Evolutionary conservation across 2,113 vertebrate species (phyloP).

Genomic region (Vimba vimba): DNA sequence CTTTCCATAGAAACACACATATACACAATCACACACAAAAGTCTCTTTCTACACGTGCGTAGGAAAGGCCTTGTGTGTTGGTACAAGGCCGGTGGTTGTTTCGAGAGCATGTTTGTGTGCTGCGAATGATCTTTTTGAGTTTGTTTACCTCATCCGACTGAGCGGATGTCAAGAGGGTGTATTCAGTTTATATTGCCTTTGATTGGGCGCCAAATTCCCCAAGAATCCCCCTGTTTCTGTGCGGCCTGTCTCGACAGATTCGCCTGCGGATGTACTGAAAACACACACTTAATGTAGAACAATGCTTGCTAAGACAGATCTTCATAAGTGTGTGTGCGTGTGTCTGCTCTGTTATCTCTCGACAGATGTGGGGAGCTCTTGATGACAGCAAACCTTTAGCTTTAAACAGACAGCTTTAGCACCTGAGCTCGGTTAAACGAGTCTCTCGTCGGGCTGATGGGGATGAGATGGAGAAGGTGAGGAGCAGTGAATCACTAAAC

Average conservation of each 20-base stretch:
- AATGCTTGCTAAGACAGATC: constrained; percentile 28
- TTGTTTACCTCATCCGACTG: constrained; percentile 51
- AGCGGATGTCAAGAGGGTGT: constrained; percentile 50
- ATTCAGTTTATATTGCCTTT: constrained; percentile 53
- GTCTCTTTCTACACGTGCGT: neutral
- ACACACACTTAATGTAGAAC: constrained; percentile 47
- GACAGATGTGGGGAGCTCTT: constrained; percentile 22
- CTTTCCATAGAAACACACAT: constrained; percentile 49
- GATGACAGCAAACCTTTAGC: constrained; percentile 23
- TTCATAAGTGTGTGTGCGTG: neutral
- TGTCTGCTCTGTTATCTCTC: constrained; percentile 12
- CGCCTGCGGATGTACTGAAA: constrained; percentile 38
- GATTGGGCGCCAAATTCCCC: constrained; percentile 53
- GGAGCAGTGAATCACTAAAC: constrained; percentile 42
- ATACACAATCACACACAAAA: constrained; percentile 21
- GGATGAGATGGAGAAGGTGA: constrained; percentile 27
- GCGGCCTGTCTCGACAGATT: constrained; percentile 54
- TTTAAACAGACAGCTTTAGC: neutral
- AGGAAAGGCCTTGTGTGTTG: neutral
- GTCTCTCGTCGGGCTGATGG: constrained; percentile 42
- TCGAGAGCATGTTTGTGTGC: constrained; percentile 8
- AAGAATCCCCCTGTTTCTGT: constrained; percentile 27
- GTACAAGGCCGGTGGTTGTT: neutral
- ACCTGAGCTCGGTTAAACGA: neutral
- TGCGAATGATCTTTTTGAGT: neutral